Conservation (phyloP, 2,113 vertebrate species). For the Phrynosoma blainvillii region DNA sequence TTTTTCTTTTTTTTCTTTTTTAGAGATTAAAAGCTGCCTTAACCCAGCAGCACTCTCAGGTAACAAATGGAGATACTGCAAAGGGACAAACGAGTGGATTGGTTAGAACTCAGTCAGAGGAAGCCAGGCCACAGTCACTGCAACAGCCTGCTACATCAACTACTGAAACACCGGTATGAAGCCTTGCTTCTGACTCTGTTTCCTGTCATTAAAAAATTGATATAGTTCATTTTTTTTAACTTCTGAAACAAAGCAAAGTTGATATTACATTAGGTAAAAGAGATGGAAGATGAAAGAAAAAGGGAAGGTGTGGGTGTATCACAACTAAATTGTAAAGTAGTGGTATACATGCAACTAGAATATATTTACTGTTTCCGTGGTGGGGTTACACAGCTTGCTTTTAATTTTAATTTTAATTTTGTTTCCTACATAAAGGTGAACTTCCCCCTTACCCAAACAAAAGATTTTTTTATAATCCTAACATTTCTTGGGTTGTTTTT, state of each 20-base stretch:
- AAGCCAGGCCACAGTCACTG: conserved; percentile 87
- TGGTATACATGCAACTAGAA: background rate
- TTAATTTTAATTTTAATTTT: background rate
- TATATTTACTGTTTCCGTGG: background rate
- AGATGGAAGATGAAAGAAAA: background rate
- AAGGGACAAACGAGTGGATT: conserved; percentile 86
- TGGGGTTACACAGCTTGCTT: background rate
- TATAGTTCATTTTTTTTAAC: background rate
- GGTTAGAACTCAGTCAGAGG: conserved; percentile 83
- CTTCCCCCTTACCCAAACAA: too few species aligned
- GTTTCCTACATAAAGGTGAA: too few species aligned
- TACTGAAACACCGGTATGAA: conserved; percentile 93
- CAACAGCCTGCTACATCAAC: conserved; percentile 97
- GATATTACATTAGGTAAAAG: background rate
- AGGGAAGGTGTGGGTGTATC: background rate
- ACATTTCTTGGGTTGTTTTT: too few species aligned
- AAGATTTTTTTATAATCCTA: too few species aligned
- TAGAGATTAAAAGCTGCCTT: conserved; percentile 92
- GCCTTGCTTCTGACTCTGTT: background rate
- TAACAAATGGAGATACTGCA: conserved; percentile 89
- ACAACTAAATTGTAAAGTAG: background rate
- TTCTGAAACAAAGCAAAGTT: background rate
- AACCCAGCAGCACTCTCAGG: conserved; percentile 94
- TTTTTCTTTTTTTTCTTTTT: conserved; percentile 41
- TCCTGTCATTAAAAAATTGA: background rate